These are phyloP conservation scores for Falco novaeseelandiae DNA, from an alignment of 2,797 vertebrate species.

Conservation along the genomic window DNA sequence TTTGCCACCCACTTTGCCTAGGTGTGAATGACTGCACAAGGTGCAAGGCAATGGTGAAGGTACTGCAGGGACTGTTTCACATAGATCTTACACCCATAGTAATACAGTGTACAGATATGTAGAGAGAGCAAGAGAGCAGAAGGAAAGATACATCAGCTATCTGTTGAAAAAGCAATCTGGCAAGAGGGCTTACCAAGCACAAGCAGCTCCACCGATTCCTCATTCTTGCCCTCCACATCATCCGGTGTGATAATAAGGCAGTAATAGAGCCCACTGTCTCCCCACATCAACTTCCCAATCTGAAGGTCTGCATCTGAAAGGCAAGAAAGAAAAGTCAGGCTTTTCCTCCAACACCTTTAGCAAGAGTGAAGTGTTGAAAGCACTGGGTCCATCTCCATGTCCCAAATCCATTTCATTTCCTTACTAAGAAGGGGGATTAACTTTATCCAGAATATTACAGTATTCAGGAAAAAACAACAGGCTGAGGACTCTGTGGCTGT, in stretches of 20 bases:
- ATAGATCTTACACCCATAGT: constrained; percentile 30
- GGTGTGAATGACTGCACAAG: constrained; percentile 48
- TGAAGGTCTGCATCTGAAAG: constrained; percentile 91
- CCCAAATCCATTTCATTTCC: neutral
- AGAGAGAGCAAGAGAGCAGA: neutral
- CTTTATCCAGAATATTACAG: neutral
- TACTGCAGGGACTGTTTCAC: neutral
- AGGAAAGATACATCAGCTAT: neutral
- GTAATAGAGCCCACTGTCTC: constrained; percentile 96
- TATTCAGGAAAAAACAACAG: neutral
- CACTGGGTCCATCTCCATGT: neutral
- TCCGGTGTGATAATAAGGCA: constrained; percentile 91
- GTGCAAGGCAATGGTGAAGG: constrained; percentile 46
- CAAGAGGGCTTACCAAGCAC: constrained; percentile 86
- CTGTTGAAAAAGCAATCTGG: neutral
- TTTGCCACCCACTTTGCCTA: constrained; percentile 55
- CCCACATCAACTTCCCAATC: constrained; percentile 94
- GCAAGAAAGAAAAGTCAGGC: neutral
- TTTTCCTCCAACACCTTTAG: neutral
- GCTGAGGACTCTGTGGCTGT: neutral
- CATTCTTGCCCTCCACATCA: constrained; percentile 92
- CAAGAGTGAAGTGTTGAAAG: neutral
- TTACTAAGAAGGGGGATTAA: neutral
- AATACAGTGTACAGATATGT: neutral
- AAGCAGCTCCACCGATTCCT: constrained; percentile 90